A percentile compares a stretch with the other conserved stretches of the same genome.
Evolutionary conservation across 2,797 vertebrate genomes (phyloP).

Genomic region (Tenualosa thibaudeaui): DNA sequence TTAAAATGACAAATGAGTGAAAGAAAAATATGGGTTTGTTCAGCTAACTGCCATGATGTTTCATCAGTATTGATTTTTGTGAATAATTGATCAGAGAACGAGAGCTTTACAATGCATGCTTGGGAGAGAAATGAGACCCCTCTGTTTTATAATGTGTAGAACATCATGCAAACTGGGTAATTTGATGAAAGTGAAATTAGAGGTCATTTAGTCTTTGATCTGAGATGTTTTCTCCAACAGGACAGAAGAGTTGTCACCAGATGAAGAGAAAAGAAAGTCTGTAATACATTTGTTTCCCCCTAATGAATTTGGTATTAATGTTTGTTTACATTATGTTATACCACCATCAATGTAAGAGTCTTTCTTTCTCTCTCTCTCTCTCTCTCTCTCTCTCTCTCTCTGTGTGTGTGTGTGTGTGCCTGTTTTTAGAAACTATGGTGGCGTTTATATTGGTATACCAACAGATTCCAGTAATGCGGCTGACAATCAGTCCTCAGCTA

Average conservation of each 20-base stretch:
- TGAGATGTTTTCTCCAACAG: conserved; percentile 58
- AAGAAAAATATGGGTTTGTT: too few relatives aligned
- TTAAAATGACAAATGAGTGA: too few relatives aligned
- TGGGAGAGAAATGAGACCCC: too few relatives aligned
- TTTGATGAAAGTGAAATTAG: too few relatives aligned
- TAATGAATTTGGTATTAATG: not conserved
- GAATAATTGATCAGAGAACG: too few relatives aligned
- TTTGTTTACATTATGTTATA: not conserved
- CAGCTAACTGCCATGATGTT: too few relatives aligned
- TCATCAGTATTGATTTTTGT: too few relatives aligned
- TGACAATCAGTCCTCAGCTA: conserved; percentile 72
- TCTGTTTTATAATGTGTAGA: too few relatives aligned
- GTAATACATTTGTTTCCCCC: conserved; percentile 27
- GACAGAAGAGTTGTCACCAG: conserved; percentile 74
- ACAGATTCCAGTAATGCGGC: conserved; percentile 73
- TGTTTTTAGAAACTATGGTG: conserved; percentile 84
- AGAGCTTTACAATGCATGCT: too few relatives aligned
- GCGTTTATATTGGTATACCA: conserved; percentile 88
- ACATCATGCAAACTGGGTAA: too few relatives aligned
- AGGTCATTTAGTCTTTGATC: not conserved
- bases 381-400: not conserved
- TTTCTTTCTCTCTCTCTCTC: not conserved
- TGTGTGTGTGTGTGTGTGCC: too few relatives aligned
- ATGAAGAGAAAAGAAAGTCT: conserved; percentile 83
- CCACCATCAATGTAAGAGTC: not conserved